Conservation (phyloP, 1,140 invertebrate genomes). For the Teleopsis dalmanni region DNA sequence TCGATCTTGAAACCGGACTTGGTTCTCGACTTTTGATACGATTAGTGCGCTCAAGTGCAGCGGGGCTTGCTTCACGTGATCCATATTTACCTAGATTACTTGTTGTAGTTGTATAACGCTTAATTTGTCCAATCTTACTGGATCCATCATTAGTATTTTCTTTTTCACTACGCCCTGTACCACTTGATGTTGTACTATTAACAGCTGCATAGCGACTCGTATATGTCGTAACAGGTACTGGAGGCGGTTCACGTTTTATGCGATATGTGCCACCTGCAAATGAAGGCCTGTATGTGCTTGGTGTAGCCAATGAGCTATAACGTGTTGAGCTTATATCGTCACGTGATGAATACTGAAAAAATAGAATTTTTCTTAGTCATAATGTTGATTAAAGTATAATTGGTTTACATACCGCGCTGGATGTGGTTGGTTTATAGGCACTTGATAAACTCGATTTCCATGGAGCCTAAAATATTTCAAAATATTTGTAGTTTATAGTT, state of each 20-base stretch:
- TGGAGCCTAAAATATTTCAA: slow-evolving; percentile 21
- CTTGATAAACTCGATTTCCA: slow-evolving; percentile 34
- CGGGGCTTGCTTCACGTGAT: slow-evolving; percentile 36
- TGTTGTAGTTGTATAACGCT: slow-evolving; percentile 25
- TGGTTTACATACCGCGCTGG: slow-evolving; percentile 19
- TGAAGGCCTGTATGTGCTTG: slow-evolving; percentile 36
- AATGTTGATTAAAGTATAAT: neutral
- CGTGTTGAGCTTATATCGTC: slow-evolving; percentile 24
- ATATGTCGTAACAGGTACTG: slow-evolving; percentile 17
- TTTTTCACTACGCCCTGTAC: slow-evolving; percentile 12
- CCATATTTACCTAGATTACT: slow-evolving; percentile 34
- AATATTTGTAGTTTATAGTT: neutral
- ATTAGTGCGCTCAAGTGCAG: slow-evolving; percentile 35
- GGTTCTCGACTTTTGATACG: slow-evolving; percentile 30
- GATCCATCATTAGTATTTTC: slow-evolving; percentile 4
- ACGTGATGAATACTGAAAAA: slow-evolving; percentile 26
- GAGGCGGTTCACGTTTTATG: slow-evolving; percentile 25
- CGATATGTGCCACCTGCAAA: slow-evolving; percentile 42
- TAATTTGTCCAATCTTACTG: slow-evolving; percentile 25
- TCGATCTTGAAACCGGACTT: slow-evolving; percentile 27
- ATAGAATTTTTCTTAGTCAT: neutral
- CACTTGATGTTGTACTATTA: neutral
- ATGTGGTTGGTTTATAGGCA: slow-evolving; percentile 28
- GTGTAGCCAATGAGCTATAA: slow-evolving; percentile 26
- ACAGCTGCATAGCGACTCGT: slow-evolving; percentile 29